Conservation (phyloP, 2,797 vertebrate genomes). For the Bovichtus variegatus region DNA sequence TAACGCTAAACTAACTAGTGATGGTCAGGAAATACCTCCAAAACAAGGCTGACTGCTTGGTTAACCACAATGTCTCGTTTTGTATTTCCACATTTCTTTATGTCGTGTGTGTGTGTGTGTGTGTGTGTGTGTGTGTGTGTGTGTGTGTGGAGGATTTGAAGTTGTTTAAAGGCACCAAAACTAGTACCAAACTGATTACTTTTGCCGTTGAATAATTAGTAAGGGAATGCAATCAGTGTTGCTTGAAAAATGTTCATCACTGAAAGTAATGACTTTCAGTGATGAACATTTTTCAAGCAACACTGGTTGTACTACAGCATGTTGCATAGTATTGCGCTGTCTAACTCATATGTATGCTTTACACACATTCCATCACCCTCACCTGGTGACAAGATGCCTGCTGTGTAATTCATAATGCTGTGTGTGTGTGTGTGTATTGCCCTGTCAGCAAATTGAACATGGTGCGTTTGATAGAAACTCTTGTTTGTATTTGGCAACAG, state of each 20-base stretch:
- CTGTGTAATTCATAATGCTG: conserved; percentile 43
- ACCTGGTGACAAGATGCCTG: conserved; percentile 20
- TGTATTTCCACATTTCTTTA: neutral
- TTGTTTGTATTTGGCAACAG: conserved; percentile 14
- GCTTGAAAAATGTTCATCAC: neutral
- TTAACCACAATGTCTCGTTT: neutral
- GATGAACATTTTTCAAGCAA: neutral
- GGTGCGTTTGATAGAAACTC: conserved; percentile 18
- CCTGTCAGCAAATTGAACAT: neutral
- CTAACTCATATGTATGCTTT: neutral
- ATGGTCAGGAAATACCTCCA: neutral
- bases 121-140: neutral
- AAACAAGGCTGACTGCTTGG: neutral
- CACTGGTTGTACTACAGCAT: neutral
- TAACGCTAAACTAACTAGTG: neutral
- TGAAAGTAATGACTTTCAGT: no score
- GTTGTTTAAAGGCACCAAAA: neutral
- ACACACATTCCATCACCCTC: neutral
- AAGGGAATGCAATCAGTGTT: neutral
- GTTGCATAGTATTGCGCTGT: neutral
- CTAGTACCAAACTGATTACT: neutral
- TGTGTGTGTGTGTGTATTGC: conserved; percentile 26
- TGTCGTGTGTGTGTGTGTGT: neutral
- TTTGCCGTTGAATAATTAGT: neutral
- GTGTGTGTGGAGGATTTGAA: neutral